A percentile compares a stretch with the other conserved stretches of the same genome.
Conservation (phyloP, 2,888 invertebrate species). For the Lochmaea crataegi region DNA sequence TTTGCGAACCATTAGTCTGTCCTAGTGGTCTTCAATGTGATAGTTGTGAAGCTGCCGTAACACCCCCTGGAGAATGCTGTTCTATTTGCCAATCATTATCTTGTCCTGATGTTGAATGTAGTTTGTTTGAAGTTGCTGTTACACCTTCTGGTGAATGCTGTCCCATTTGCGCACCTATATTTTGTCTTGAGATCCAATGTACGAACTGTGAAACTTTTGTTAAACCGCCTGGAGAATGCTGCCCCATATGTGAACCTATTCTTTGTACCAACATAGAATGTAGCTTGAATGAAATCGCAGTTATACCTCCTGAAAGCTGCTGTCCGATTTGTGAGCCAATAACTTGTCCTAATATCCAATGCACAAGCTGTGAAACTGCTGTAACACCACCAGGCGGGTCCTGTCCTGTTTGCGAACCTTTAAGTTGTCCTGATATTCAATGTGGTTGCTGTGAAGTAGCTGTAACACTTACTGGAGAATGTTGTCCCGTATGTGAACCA, state of each 20-base stretch:
- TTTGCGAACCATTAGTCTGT: neutral
- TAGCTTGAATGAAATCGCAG: neutral
- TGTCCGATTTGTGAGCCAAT: neutral
- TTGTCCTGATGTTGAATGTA: slow-evolving; percentile 1
- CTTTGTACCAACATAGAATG: neutral
- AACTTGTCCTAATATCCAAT: neutral
- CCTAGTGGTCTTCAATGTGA: neutral
- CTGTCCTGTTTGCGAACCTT: neutral
- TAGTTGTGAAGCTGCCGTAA: neutral
- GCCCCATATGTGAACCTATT: neutral
- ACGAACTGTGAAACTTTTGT: neutral
- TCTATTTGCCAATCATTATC: neutral
- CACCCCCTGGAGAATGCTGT: neutral
- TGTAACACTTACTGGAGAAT: neutral
- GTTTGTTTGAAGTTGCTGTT: neutral
- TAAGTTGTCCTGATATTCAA: neutral
- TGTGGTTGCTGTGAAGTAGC: neutral
- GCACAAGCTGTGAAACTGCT: neutral
- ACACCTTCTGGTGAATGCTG: neutral
- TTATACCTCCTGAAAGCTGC: neutral
- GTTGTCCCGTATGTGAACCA: neutral
- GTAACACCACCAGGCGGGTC: neutral
- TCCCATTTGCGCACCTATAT: neutral
- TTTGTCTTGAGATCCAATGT: neutral
- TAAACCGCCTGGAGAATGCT: neutral